These are phyloP conservation scores for Orius laevigatus DNA, from an alignment of 1,140 invertebrate genomes.

Conservation along the genomic window DNA sequence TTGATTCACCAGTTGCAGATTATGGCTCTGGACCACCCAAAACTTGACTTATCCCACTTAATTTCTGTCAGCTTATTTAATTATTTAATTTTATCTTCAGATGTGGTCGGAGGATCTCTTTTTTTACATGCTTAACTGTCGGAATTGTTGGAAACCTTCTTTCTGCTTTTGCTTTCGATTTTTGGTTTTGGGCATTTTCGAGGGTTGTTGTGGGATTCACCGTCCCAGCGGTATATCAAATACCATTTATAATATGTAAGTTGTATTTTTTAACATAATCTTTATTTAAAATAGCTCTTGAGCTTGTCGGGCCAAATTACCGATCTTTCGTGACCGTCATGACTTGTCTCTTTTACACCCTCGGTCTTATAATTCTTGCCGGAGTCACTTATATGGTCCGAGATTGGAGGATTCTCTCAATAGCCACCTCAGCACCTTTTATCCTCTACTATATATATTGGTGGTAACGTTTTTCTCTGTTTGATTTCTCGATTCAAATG, in stretches of 20 bases:
- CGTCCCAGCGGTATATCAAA: conserved; percentile 85
- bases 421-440: conserved; percentile 70
- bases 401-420: conserved; percentile 61
- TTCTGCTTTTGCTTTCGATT: conserved; percentile 54
- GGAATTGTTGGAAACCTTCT: conserved; percentile 59
- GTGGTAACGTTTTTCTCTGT: conserved; percentile 33
- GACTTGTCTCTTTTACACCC: conserved; percentile 76
- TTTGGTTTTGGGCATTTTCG: conserved; percentile 64
- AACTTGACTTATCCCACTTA: not conserved
- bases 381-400: conserved; percentile 64
- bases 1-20: too few species aligned
- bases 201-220: conserved; percentile 67
- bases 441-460: conserved; percentile 68
- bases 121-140: conserved; percentile 62
- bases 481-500: not conserved
- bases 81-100: conserved; percentile 26
- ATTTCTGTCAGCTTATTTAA: conserved; percentile 5
- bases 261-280: conserved; percentile 14
- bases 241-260: conserved; percentile 87
- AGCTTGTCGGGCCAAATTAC: conserved; percentile 77
- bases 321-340: conserved; percentile 78
- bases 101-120: conserved; percentile 61
- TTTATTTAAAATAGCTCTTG: conserved; percentile 57
- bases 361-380: conserved; percentile 65
- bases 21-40: not conserved